Evolutionary conservation across 1,140 invertebrate genomes (phyloP).

Genomic region (Platorchestia sp.): DNA sequence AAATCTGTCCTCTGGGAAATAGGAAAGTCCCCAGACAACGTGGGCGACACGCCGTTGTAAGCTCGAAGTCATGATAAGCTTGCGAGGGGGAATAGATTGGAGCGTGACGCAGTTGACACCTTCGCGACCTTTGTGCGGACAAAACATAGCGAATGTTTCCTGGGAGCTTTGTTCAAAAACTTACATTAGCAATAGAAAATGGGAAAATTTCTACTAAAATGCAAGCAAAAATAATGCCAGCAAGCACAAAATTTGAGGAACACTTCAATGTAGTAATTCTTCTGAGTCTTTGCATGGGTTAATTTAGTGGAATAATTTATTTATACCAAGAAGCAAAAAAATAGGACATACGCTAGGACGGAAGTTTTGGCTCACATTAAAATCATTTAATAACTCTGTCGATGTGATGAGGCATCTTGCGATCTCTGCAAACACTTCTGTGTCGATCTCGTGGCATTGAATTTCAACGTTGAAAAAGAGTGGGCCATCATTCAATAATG

Average conservation of each 20-base stretch:
- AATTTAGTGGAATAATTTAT: no score
- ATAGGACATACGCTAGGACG: no score
- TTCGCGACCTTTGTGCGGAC: not conserved
- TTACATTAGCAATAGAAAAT: not conserved
- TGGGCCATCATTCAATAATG: no score
- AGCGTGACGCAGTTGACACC: not conserved
- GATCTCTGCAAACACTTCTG: no score
- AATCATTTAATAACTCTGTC: no score
- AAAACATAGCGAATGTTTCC: not conserved
- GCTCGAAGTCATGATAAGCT: not conserved
- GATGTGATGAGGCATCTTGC: no score
- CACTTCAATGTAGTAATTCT: no score
- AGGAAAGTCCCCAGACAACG: not conserved
- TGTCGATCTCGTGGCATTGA: no score
- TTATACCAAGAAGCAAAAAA: no score
- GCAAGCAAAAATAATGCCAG: not conserved
- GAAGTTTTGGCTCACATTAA: no score
- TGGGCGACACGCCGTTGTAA: not conserved
- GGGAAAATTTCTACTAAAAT: not conserved
- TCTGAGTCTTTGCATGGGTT: no score
- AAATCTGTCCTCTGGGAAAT: not conserved
- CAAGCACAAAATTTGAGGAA: not conserved
- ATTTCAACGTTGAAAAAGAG: no score
- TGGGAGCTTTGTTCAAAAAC: not conserved
- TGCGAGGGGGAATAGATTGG: not conserved